Percentiles rank a stretch among this genome's conserved stretches.
These are phyloP conservation scores for Perccottus glenii DNA, from an alignment of 2,113 vertebrate species.

Conservation along the genomic window DNA sequence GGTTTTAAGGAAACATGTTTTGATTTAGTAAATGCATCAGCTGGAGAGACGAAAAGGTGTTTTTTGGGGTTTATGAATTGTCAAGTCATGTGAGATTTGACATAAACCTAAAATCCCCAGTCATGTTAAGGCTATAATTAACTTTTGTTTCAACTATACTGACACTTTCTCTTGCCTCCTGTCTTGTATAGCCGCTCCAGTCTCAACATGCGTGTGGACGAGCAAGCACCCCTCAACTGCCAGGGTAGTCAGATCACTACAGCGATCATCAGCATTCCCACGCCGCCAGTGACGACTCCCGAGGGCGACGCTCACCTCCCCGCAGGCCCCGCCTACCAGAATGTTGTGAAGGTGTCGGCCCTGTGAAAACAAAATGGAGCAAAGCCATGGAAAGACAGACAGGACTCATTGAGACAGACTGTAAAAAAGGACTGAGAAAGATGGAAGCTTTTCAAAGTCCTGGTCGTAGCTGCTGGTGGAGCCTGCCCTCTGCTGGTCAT, in stretches of 20 bases:
- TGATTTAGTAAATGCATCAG: no score
- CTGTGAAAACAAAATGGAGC: constrained; percentile 81
- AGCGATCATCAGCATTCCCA: constrained; percentile 98
- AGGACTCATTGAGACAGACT: constrained; percentile 56
- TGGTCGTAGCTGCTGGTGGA: constrained; percentile 40
- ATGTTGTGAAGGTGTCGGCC: constrained; percentile 95
- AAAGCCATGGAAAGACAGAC: constrained; percentile 32
- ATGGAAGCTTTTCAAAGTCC: constrained; percentile 42
- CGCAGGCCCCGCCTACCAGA: constrained; percentile 77
- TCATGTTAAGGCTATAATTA: background rate
- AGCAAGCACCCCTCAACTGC: constrained; percentile 91
- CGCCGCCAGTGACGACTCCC: constrained; percentile 87
- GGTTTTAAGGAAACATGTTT: no score
- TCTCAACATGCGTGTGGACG: constrained; percentile 95
- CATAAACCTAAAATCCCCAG: no score
- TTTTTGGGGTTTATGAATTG: no score
- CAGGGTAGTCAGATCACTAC: constrained; percentile 94
- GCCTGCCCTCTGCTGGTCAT: constrained; percentile 74
- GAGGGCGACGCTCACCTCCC: constrained; percentile 82
- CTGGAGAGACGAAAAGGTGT: no score
- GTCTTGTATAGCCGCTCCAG: constrained; percentile 90
- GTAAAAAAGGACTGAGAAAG: constrained; percentile 41
- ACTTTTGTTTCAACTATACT: background rate
- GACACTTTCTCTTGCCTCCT: constrained; percentile 6
- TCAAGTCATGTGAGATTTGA: no score